Conservation (phyloP, 2,113 vertebrate genomes). For the Cyprinodon brontotheroides region DNA sequence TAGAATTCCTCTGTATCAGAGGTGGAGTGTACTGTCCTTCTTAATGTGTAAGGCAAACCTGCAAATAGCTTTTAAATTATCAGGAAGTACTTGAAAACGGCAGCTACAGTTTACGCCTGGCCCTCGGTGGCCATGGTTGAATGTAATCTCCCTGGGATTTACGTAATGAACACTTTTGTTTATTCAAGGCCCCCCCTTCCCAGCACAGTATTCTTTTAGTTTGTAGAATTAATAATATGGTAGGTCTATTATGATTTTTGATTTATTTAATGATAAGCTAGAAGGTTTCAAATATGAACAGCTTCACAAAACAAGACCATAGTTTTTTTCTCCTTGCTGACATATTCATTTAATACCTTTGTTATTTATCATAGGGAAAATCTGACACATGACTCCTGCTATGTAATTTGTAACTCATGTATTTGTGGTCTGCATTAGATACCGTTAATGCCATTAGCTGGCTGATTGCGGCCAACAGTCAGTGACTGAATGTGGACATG, state of each 20-base stretch:
- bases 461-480: background rate
- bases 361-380: slow-evolving; percentile 33
- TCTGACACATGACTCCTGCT: slow-evolving; percentile 19
- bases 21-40: slow-evolving; percentile 34
- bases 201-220: slow-evolving; percentile 6
- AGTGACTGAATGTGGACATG: slow-evolving; percentile 7
- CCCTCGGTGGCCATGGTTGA: slow-evolving; percentile 6
- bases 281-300: slow-evolving; percentile 49
- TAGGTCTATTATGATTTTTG: slow-evolving; percentile 61
- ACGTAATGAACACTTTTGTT: slow-evolving; percentile 20
- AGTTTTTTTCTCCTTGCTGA: slow-evolving; percentile 34
- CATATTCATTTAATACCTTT: slow-evolving; percentile 14
- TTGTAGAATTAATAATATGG: slow-evolving; percentile 17
- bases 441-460: background rate
- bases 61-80: slow-evolving; percentile 24
- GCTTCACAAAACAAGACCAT: slow-evolving; percentile 29
- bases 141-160: slow-evolving; percentile 30
- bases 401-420: slow-evolving; percentile 26
- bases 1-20: slow-evolving; percentile 79
- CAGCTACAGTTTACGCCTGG: slow-evolving; percentile 39
- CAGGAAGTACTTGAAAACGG: slow-evolving; percentile 45
- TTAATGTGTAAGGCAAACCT: slow-evolving; percentile 32
- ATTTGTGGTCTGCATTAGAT: background rate
- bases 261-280: slow-evolving; percentile 64
- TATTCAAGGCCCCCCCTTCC: slow-evolving; percentile 3